A percentile compares a stretch with the other conserved stretches of the same genome.
Conservation (phyloP, 2,888 invertebrate genomes). For the Chironomus tentans region DNA sequence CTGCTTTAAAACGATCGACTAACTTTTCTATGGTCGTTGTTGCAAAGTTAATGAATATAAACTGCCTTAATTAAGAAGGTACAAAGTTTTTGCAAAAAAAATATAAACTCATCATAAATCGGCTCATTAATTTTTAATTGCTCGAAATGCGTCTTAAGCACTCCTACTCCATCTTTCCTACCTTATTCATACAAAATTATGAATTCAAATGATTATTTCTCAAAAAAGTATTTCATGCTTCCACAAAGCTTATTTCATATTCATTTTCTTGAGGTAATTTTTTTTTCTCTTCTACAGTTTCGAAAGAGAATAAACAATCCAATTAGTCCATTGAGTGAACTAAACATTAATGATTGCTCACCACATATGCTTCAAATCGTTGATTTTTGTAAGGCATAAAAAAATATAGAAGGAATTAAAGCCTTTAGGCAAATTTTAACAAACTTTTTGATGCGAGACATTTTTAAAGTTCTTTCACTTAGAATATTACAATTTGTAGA, state of each 20-base stretch:
- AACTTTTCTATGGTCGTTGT: no score
- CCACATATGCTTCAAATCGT: not conserved
- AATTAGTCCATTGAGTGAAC: not conserved
- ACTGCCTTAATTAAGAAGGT: no score
- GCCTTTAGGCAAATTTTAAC: not conserved
- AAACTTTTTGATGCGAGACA: constrained; percentile 1
- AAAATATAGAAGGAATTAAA: not conserved
- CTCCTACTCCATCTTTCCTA: no score
- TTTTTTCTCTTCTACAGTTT: not conserved
- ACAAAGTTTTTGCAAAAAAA: not conserved
- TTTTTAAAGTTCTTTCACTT: not conserved
- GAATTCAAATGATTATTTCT: not conserved
- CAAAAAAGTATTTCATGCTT: not conserved
- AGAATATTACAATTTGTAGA: no score
- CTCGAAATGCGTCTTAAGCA: no score
- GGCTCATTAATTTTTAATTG: no score
- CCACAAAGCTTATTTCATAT: not conserved
- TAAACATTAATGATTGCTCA: constrained; percentile 2
- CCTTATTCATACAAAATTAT: not conserved
- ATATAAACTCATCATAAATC: no score
- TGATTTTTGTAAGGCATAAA: not conserved
- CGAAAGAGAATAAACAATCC: not conserved
- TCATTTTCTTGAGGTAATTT: not conserved
- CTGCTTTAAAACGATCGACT: no score
- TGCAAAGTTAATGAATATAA: no score